Percentiles rank a stretch among this genome's conserved stretches.
These are phyloP conservation scores for Alectura lathami DNA, from an alignment of 2,113 vertebrate species.

Conservation along the genomic window DNA sequence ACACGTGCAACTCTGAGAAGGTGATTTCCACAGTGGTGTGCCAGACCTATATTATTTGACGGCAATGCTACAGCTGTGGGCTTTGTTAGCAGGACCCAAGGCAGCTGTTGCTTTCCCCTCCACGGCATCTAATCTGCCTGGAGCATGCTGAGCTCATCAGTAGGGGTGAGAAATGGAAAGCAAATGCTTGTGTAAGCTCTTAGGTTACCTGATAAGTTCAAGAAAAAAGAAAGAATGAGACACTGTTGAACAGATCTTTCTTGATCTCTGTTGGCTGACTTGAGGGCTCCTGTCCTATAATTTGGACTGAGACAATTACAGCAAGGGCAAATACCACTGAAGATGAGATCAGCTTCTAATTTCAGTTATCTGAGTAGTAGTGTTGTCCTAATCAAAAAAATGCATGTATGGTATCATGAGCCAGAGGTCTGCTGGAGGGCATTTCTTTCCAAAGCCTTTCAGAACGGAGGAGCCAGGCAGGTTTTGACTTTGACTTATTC, in stretches of 20 bases:
- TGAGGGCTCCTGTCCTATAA: background rate
- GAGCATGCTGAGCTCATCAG: background rate
- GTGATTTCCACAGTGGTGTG: background rate
- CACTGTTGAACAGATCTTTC: background rate
- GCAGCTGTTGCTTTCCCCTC: background rate
- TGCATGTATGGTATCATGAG: background rate
- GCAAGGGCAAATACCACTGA: background rate
- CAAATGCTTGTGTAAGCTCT: background rate
- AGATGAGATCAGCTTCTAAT: constrained; percentile 43
- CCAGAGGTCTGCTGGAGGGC: background rate
- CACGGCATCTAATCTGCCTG: background rate
- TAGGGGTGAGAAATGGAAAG: background rate
- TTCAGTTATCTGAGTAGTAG: background rate
- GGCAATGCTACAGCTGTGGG: background rate
- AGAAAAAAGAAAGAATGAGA: background rate
- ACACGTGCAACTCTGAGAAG: background rate
- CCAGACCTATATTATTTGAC: background rate
- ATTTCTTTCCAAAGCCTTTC: background rate
- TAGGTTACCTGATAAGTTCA: background rate
- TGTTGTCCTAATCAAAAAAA: background rate
- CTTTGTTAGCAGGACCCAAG: background rate
- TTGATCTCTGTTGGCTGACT: background rate
- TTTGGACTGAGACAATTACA: background rate
- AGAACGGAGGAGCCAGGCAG: background rate
- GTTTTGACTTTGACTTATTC: background rate